These are phyloP conservation scores for Ornithoptera alexandrae DNA, from an alignment of 2,888 invertebrate genomes.

Conservation along the genomic window DNA sequence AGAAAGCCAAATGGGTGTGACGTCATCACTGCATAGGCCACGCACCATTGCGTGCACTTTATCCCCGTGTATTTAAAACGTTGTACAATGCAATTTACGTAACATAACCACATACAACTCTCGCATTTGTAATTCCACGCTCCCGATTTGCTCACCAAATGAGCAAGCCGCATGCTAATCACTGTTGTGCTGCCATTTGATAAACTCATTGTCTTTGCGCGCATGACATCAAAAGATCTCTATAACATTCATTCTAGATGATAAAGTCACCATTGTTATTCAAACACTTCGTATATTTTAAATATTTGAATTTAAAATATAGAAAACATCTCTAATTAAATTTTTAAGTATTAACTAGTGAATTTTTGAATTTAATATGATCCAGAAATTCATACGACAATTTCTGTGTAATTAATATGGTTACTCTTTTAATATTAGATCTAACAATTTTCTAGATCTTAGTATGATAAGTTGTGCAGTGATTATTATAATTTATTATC, in stretches of 20 bases:
- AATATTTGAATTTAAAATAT: background rate
- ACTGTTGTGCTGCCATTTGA: slow-evolving; percentile 11
- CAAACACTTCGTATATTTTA: background rate
- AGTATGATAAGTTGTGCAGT: no score
- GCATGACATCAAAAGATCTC: slow-evolving; percentile 8
- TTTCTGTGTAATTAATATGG: no score
- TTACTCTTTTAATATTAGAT: no score
- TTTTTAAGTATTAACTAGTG: background rate
- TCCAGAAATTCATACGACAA: no score
- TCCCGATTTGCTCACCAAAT: slow-evolving; percentile 23
- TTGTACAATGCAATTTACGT: slow-evolving; percentile 34
- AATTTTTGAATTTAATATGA: no score
- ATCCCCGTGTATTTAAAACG: slow-evolving; percentile 31
- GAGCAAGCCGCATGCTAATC: slow-evolving; percentile 16
- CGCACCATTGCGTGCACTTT: slow-evolving; percentile 41
- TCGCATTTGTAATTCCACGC: slow-evolving; percentile 23
- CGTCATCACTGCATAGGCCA: slow-evolving; percentile 58
- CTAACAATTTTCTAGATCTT: no score
- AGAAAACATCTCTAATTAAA: background rate
- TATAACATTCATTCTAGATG: slow-evolving; percentile 3
- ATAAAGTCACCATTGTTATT: slow-evolving; percentile 29
- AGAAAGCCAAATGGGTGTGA: slow-evolving; percentile 60
- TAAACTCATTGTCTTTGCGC: slow-evolving; percentile 10
- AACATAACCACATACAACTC: slow-evolving; percentile 12
- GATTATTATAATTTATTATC: no score